A percentile compares a stretch with the other conserved stretches of the same genome.
Evolutionary conservation across 1,140 invertebrate genomes (phyloP).

Genomic region (Calliphora vicina): DNA sequence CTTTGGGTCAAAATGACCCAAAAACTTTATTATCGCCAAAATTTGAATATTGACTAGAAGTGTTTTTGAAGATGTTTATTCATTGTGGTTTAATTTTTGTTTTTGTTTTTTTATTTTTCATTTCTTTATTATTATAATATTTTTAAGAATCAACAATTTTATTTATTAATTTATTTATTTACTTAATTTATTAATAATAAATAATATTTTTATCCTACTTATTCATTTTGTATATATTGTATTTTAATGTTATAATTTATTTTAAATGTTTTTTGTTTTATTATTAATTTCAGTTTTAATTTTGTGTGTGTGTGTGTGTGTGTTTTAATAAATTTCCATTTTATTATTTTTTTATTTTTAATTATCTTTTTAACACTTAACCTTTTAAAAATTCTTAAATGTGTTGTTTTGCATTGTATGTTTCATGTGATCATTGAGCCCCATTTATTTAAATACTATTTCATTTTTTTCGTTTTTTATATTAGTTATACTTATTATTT

Average conservation of each 20-base stretch:
- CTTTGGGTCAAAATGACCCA: too few species aligned
- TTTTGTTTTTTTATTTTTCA: background rate
- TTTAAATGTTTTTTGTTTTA: background rate
- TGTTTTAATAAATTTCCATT: background rate
- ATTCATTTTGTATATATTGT: background rate
- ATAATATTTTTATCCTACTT: slow-evolving; percentile 2
- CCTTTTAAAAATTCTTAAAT: slow-evolving; percentile 2
- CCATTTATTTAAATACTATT: background rate
- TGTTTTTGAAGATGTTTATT: too few species aligned
- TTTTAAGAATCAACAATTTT: slow-evolving; percentile 14
- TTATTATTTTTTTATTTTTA: background rate
- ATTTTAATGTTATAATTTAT: background rate
- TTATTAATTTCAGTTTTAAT: too few species aligned
- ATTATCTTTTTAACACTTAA: background rate
- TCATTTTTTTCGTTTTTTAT: too few species aligned
- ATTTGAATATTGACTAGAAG: slow-evolving; percentile 1
- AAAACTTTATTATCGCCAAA: too few species aligned
- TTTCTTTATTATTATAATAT: background rate
- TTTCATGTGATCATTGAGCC: background rate
- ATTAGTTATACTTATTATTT: background rate
- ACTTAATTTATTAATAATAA: slow-evolving; percentile 5
- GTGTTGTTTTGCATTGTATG: background rate
- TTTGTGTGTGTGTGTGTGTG: background rate
- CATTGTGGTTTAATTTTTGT: too few species aligned
- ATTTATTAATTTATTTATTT: background rate